Evolutionary conservation across 2,888 invertebrate genomes (phyloP).

Genomic region (Diplolepis rosae): DNA sequence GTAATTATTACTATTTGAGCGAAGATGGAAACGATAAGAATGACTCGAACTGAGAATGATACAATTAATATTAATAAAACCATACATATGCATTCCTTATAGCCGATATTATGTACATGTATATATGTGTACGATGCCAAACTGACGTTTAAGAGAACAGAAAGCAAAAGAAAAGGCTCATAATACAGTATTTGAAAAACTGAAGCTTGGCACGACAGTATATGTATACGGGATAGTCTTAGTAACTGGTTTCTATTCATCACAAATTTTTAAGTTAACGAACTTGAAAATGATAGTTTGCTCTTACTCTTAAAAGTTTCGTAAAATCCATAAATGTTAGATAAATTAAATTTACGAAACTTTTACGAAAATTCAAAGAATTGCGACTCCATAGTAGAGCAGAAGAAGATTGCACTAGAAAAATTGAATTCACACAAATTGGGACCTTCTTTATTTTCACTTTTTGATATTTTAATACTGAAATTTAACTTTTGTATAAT

Average conservation of each 20-base stretch:
- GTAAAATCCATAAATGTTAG: background rate
- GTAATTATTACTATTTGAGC: slow-evolving; percentile 10
- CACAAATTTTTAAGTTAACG: background rate
- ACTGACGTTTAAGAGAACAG: slow-evolving; percentile 57
- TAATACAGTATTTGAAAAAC: slow-evolving; percentile 54
- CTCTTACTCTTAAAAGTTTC: background rate
- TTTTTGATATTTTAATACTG: background rate
- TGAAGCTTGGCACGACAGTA: slow-evolving; percentile 70
- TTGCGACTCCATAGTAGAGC: background rate
- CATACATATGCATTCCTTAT: slow-evolving; percentile 62
- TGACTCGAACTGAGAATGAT: slow-evolving; percentile 14
- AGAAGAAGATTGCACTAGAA: slow-evolving; percentile 25
- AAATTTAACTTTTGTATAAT: background rate
- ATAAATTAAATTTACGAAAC: slow-evolving; percentile 2
- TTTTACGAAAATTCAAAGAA: background rate
- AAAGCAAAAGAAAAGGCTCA: slow-evolving; percentile 44
- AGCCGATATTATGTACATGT: slow-evolving; percentile 67
- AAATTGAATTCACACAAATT: slow-evolving; percentile 22
- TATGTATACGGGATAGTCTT: slow-evolving; percentile 60
- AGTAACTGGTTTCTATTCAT: slow-evolving; percentile 10
- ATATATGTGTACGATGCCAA: slow-evolving; percentile 71
- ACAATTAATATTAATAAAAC: slow-evolving; percentile 51
- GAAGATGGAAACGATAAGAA: slow-evolving; percentile 17
- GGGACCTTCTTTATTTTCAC: slow-evolving; percentile 5
- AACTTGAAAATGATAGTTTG: background rate